phyloP scores from a whole-genome alignment of 2,888 invertebrate genomes.

The Phoenoteleia sp. region DNA sequence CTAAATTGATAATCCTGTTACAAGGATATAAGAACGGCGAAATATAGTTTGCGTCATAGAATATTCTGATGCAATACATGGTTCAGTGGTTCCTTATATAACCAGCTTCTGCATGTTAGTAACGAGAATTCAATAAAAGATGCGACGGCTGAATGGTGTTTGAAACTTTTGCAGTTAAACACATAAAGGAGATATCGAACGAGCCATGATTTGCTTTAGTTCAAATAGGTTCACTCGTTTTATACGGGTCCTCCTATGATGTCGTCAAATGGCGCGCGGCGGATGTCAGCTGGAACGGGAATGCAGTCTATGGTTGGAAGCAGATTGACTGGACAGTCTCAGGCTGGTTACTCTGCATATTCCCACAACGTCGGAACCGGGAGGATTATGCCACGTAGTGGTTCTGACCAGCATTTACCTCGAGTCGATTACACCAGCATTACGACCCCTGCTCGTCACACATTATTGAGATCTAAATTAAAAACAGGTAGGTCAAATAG shows the following conservation, averaged over 20 bases:
- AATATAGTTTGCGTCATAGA: not conserved
- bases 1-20: conserved; percentile 5
- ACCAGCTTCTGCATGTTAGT: conserved; percentile 56
- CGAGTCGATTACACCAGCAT: conserved; percentile 93
- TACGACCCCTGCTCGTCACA: conserved; percentile 91
- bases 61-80: not conserved
- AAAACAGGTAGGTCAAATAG: conserved; percentile 88
- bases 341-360: conserved; percentile 85
- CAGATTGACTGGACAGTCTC: conserved; percentile 87
- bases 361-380: conserved; percentile 87
- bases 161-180: conserved; percentile 20
- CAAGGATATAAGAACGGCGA: not conserved
- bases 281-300: conserved; percentile 91
- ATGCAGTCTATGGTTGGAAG: conserved; percentile 85
- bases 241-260: conserved; percentile 89
- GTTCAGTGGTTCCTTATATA: conserved; percentile 30
- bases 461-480: conserved; percentile 93
- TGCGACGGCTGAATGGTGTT: conserved; percentile 42
- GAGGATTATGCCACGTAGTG: conserved; percentile 93
- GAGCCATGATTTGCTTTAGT: conserved; percentile 48
- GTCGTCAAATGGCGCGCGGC: conserved; percentile 87
- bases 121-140: conserved; percentile 11
- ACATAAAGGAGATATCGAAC: not conserved
- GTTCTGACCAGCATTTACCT: conserved; percentile 96
- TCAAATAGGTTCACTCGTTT: conserved; percentile 92